Conservation (phyloP, 92 coral and sea anemone genomes). For the Metridium senile region DNA sequence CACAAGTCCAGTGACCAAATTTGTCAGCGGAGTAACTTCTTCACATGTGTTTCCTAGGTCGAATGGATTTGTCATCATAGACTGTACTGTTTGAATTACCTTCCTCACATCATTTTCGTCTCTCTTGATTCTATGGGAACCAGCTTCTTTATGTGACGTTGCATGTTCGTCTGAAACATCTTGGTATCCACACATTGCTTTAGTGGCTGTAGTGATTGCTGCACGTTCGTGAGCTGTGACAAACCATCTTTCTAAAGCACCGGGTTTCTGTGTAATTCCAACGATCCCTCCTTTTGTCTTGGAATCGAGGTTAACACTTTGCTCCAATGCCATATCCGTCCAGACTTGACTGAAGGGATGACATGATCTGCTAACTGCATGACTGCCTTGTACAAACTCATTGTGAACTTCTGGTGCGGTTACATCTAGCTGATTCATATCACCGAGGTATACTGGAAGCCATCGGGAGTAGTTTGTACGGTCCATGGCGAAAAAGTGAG, state of each 20-base stretch:
- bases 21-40: too few species aligned
- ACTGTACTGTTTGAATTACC: constrained; percentile 40
- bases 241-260: constrained; percentile 39
- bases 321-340: too few species aligned
- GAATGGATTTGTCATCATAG: constrained; percentile 58
- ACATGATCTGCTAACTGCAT: constrained; percentile 37
- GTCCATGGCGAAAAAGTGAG: too few species aligned
- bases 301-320: constrained; percentile 51
- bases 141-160: constrained; percentile 29
- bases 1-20: too few species aligned
- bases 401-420: constrained; percentile 30
- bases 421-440: constrained; percentile 34
- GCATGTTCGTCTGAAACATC: too few species aligned
- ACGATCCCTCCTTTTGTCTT: constrained; percentile 58
- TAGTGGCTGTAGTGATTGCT: constrained; percentile 40
- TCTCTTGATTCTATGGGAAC: constrained; percentile 10
- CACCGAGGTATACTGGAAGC: too few species aligned
- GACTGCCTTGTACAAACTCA: constrained; percentile 49
- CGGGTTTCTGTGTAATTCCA: constrained; percentile 52
- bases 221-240: constrained; percentile 32
- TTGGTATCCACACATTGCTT: too few species aligned
- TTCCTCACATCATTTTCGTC: constrained; percentile 43
- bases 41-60: too few species aligned
- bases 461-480: too few species aligned
- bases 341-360: constrained; percentile 51